Evolutionary conservation across 2,888 invertebrate genomes (phyloP).

Genomic region (Campaea margaritaria): DNA sequence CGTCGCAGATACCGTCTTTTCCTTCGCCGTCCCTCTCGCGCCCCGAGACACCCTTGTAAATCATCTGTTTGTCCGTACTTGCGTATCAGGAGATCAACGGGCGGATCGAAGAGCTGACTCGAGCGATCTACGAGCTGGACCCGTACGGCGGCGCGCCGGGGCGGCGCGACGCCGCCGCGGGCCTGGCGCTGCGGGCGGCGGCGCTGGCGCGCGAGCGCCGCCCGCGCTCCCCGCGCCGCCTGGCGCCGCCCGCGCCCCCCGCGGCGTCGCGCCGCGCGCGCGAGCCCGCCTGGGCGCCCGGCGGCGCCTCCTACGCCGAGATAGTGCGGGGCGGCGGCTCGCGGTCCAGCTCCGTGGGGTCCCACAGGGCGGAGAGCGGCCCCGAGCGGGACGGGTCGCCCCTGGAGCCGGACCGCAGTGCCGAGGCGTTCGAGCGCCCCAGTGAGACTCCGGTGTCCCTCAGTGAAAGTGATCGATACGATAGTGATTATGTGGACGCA

Average conservation of each 20-base stretch:
- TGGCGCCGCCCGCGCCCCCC: slow-evolving; percentile 9
- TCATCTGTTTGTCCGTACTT: slow-evolving; percentile 82
- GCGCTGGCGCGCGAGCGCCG: slow-evolving; percentile 40
- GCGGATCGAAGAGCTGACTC: slow-evolving; percentile 89
- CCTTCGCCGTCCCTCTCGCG: slow-evolving; percentile 54
- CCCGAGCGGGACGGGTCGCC: slow-evolving; percentile 44
- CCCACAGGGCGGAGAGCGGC: slow-evolving; percentile 51
- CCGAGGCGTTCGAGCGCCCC: slow-evolving; percentile 7
- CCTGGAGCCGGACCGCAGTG: slow-evolving; percentile 13
- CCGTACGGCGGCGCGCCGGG: slow-evolving; percentile 85
- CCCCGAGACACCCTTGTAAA: slow-evolving; percentile 72
- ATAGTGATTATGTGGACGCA: slow-evolving; percentile 49
- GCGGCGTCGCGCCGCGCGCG: slow-evolving; percentile 36
- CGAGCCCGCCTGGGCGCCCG: slow-evolving; percentile 90
- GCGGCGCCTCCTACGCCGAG: slow-evolving; percentile 91
- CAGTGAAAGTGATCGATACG: slow-evolving; percentile 72
- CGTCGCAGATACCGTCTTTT: slow-evolving; percentile 76
- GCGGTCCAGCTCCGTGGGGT: slow-evolving; percentile 67
- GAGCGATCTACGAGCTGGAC: slow-evolving; percentile 90
- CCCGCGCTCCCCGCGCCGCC: slow-evolving; percentile 31
- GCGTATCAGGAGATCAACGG: slow-evolving; percentile 89
- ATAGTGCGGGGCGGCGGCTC: slow-evolving; percentile 88
- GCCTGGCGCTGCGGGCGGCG: slow-evolving; percentile 67
- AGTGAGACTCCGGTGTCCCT: slow-evolving; percentile 62
- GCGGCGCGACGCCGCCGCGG: slow-evolving; percentile 84